Base-by-base conservation (phyloP, 37 sponge, comb jelly and placozoan species). In the Haliclona indistincta region DNA sequence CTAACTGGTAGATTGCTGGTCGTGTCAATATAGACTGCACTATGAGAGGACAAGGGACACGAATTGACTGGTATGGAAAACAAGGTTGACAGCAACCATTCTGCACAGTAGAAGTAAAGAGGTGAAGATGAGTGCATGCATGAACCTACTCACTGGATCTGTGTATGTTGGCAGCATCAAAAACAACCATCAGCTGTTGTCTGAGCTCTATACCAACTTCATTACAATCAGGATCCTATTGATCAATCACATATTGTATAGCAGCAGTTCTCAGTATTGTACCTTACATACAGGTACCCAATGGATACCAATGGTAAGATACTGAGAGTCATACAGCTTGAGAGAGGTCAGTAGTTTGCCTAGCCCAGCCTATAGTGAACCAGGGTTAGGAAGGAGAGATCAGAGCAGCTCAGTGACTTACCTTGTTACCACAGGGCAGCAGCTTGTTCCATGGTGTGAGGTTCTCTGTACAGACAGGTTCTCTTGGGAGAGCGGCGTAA, bases 381-480 rank as follows among this genome's bases (percentile, higher is more conserved):
- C 35, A 43, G 15, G 45, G 38, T 1, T 3, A 17, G 56, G 32
- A 78, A 34, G 2, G 13, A 4, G 38, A 15, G 38, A 11, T 17
- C 51, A 47, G 51, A 17, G 51, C 15, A 17, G 15, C 51, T 47
- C 15, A 17, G 15, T 47, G 33, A 19, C 73, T 44, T 76, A 92
- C 95, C 75, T 84, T 71, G 2, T 78, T 44, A 15, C 81, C 84
- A 82, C 99, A 99, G 0, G 99, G 99, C 26, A 95, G 85, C 25
- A 95, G 88, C 78, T 99, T 99, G 43, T 75, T 85, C 92, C 91
- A 93, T 8, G 99, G 99, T 25, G 99, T 95, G 62, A 99, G 85
- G 71, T 99, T 99, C 63, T 99, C 96, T 28, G 99, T 99, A 67
- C 99, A 99, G 10, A 99, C 96, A 37, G 81, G 76, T 70, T 99